Conservation (phyloP, 2,113 vertebrate genomes). For the Perca schrenkii region DNA sequence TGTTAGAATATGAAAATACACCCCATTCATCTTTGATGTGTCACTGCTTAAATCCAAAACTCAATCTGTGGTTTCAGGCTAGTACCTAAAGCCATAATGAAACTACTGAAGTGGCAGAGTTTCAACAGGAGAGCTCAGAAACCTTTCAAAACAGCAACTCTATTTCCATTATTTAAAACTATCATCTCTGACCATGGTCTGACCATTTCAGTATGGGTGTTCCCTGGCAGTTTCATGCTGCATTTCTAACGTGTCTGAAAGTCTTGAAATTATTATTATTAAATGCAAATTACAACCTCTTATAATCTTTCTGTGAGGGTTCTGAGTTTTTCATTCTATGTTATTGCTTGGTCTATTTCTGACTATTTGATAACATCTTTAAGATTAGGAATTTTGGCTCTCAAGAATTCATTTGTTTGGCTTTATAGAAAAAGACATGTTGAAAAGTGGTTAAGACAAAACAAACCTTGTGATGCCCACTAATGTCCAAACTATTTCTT, state of each 20-base stretch:
- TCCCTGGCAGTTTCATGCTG: conserved; percentile 24
- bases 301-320: neutral
- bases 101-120: neutral
- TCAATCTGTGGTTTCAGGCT: neutral
- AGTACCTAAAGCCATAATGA: conserved; percentile 30
- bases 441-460: neutral
- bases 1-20: neutral
- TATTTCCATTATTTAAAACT: neutral
- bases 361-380: conserved; percentile 1
- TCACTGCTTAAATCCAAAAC: conserved; percentile 10
- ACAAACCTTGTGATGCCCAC: conserved; percentile 4
- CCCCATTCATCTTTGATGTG: neutral
- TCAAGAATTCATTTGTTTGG: neutral
- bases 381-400: conserved; percentile 16
- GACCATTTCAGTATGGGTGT: conserved; percentile 24
- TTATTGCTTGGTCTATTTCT: conserved; percentile 13
- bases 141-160: neutral
- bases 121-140: neutral
- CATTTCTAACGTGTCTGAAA: neutral
- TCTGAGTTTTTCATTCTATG: neutral
- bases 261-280: neutral
- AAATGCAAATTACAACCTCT: conserved; percentile 15
- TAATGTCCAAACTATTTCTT: conserved; percentile 12
- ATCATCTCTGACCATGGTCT: conserved; percentile 3
- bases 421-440: neutral